phyloP scores from a whole-genome alignment of 2,888 invertebrate genomes.

The Pseudococcus viburni region DNA sequence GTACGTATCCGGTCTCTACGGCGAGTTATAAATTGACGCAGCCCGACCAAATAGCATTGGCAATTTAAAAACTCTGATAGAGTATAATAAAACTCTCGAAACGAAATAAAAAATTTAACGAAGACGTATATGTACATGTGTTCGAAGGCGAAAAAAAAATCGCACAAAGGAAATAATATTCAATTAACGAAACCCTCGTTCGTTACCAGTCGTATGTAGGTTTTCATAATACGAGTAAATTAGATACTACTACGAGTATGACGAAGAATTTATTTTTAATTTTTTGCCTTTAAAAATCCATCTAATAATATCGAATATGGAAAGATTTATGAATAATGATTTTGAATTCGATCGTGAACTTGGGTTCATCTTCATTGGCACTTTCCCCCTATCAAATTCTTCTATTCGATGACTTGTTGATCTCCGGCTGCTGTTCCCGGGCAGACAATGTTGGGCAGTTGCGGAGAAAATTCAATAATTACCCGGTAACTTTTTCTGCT shows the following conservation, averaged over 20 bases:
- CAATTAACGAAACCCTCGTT: slow-evolving; percentile 24
- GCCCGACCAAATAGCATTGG: not conserved
- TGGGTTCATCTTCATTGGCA: not conserved
- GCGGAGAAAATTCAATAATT: slow-evolving; percentile 23
- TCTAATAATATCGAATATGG: not conserved
- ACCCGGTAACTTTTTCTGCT: slow-evolving; percentile 9
- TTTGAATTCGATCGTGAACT: not conserved
- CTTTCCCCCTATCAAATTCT: not conserved
- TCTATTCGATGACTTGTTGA: not conserved
- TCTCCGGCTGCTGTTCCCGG: not conserved
- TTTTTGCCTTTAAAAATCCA: not conserved
- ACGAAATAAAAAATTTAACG: slow-evolving; percentile 27
- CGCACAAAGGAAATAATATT: slow-evolving; percentile 11
- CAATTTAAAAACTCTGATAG: not conserved
- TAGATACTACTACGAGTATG: not conserved
- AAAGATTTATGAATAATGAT: not conserved
- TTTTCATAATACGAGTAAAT: not conserved
- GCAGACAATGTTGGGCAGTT: not conserved
- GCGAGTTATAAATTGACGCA: not conserved
- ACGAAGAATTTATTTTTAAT: slow-evolving; percentile 32
- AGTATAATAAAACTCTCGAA: not conserved
- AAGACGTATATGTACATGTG: not conserved
- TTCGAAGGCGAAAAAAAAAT: slow-evolving; percentile 40
- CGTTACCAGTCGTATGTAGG: not conserved
- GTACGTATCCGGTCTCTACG: slow-evolving; percentile 4